These are phyloP conservation scores for Cyclophora albipunctata DNA, from an alignment of 2,888 invertebrate genomes.

Conservation along the genomic window DNA sequence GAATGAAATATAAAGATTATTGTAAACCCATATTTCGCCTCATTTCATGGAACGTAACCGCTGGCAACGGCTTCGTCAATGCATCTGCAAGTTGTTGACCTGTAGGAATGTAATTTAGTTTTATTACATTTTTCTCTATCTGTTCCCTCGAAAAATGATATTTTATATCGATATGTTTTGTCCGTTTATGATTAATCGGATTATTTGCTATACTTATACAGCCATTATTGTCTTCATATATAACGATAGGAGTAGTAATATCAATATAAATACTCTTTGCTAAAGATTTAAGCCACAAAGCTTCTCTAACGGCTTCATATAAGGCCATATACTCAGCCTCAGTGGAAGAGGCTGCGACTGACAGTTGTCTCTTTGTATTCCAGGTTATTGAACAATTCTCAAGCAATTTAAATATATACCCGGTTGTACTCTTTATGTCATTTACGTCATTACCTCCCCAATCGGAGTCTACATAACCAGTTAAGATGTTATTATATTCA, in stretches of 20 bases:
- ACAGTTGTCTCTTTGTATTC: conserved; percentile 3
- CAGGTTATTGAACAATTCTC: conserved; percentile 4
- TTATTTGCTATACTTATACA: conserved; percentile 2
- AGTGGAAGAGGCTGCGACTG: conserved; percentile 3
- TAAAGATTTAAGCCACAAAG: no score
- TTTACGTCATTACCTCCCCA: conserved; percentile 4
- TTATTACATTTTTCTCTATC: conserved; percentile 14
- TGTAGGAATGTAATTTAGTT: conserved; percentile 17
- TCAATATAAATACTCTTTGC: neutral
- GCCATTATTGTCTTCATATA: neutral
- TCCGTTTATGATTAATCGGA: neutral
- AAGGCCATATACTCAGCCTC: conserved; percentile 2
- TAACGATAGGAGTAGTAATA: neutral
- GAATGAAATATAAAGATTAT: neutral
- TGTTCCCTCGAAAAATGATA: conserved; percentile 16
- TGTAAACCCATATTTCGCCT: conserved; percentile 1
- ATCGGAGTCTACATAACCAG: conserved; percentile 3
- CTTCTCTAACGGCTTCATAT: conserved; percentile 2
- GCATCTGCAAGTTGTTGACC: conserved; percentile 13
- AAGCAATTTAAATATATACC: conserved; percentile 6
- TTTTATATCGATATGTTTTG: neutral
- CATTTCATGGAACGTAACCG: conserved; percentile 1
- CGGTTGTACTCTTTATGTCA: conserved; percentile 8
- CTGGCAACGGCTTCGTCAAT: conserved; percentile 7
- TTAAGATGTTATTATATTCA: neutral